Conservation (phyloP, 2,888 invertebrate genomes). For the Leptarthrus brevirostris region DNA sequence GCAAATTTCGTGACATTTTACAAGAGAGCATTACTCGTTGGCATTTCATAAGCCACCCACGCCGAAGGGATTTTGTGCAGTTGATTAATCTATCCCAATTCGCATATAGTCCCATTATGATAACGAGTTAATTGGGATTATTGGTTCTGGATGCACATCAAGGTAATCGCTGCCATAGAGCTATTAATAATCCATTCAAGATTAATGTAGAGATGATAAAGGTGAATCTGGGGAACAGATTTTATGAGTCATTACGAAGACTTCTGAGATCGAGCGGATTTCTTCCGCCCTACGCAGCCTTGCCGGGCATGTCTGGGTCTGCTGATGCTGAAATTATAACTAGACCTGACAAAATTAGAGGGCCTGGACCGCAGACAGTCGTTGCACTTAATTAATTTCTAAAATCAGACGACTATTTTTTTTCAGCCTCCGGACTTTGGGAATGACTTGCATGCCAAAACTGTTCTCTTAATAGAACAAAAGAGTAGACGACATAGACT, state of each 20-base stretch:
- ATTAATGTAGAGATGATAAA: too few relatives aligned
- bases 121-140: neutral
- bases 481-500: too few relatives aligned
- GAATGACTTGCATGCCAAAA: neutral
- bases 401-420: neutral
- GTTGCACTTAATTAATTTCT: constrained; percentile 9
- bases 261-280: neutral
- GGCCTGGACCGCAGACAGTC: constrained; percentile 3
- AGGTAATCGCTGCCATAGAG: neutral
- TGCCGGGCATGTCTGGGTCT: too few relatives aligned
- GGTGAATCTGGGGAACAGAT: neutral
- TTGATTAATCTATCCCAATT: neutral
- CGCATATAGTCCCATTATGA: neutral
- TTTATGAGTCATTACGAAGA: constrained; percentile 6
- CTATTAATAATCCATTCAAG: neutral
- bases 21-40: neutral
- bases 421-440: neutral
- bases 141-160: neutral
- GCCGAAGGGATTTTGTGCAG: neutral
- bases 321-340: constrained; percentile 17
- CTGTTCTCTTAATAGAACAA: neutral
- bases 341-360: constrained; percentile 1
- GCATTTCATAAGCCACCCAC: neutral
- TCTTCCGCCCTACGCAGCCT: neutral
- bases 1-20: neutral